These are phyloP conservation scores for Centropristis striata DNA, from an alignment of 2,113 vertebrate genomes.

Conservation along the genomic window DNA sequence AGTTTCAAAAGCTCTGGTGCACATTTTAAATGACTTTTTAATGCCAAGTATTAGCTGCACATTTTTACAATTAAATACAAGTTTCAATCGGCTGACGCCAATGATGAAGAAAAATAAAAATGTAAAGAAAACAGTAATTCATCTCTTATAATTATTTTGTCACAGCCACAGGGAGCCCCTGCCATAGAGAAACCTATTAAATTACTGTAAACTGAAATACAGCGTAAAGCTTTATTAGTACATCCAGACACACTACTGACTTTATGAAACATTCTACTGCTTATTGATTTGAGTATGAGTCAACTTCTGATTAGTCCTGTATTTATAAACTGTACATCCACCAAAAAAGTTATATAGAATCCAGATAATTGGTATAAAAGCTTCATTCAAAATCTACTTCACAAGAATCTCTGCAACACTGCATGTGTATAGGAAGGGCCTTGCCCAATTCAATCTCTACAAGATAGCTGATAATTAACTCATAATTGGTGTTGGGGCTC, in stretches of 20 bases:
- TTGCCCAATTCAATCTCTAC: background rate
- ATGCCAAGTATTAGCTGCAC: too few relatives aligned
- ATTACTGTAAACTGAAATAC: too few relatives aligned
- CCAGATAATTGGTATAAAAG: background rate
- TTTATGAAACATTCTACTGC: background rate
- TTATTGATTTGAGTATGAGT: background rate
- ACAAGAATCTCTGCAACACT: background rate
- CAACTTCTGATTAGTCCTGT: background rate
- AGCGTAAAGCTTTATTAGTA: constrained; percentile 9
- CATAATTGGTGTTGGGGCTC: background rate
- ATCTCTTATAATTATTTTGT: too few relatives aligned
- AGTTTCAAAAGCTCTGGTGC: too few relatives aligned
- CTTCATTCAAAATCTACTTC: background rate
- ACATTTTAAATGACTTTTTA: too few relatives aligned
- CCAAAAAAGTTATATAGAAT: background rate
- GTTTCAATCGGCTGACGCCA: too few relatives aligned
- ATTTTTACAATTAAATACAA: too few relatives aligned
- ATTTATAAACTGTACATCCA: background rate
- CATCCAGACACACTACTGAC: background rate
- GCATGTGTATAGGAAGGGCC: background rate
- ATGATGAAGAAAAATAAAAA: too few relatives aligned
- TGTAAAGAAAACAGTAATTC: too few relatives aligned
- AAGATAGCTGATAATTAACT: background rate
- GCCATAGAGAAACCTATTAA: too few relatives aligned
- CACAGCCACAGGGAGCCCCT: too few relatives aligned